Percentiles rank a stretch among this genome's conserved stretches.
Evolutionary conservation across 2,888 invertebrate genomes (phyloP).

Genomic region (Dynastes grantii): DNA sequence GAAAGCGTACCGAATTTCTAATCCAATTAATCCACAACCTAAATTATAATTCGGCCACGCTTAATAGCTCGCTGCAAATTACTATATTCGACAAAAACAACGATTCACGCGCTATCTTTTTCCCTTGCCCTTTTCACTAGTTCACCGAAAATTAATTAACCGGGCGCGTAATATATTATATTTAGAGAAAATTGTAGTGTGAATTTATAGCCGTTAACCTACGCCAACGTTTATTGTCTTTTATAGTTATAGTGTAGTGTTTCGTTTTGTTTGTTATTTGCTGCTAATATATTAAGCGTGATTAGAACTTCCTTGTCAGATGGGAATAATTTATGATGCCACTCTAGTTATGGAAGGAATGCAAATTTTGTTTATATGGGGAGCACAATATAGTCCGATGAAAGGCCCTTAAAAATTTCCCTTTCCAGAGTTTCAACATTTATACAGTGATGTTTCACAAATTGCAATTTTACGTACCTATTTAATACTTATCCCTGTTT

Average conservation of each 20-base stretch:
- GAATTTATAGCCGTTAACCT: slow-evolving; percentile 23
- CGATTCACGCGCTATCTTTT: slow-evolving; percentile 37
- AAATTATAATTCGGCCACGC: slow-evolving; percentile 49
- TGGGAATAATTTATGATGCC: too few species aligned
- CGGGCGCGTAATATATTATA: slow-evolving; percentile 27
- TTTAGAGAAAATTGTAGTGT: slow-evolving; percentile 25
- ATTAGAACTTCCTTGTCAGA: too few species aligned
- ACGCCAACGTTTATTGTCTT: slow-evolving; percentile 2
- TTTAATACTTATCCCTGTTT: too few species aligned
- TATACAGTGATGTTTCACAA: too few species aligned
- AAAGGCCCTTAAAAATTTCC: too few species aligned
- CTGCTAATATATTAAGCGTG: not conserved
- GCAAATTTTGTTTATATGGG: too few species aligned
- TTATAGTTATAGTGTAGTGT: not conserved
- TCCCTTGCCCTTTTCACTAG: slow-evolving; percentile 9
- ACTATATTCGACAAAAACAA: slow-evolving; percentile 41
- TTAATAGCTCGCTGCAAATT: slow-evolving; percentile 48
- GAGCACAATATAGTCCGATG: too few species aligned
- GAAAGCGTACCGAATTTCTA: slow-evolving; percentile 51
- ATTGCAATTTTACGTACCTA: too few species aligned
- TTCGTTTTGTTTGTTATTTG: not conserved
- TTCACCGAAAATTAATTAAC: slow-evolving; percentile 46
- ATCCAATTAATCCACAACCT: slow-evolving; percentile 51
- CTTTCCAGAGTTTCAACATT: too few species aligned
- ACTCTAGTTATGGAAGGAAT: too few species aligned